Percentiles rank a stretch among this genome's conserved stretches.
Evolutionary conservation across 2,113 vertebrate species (phyloP).

Genomic region (Chauna torquata): DNA sequence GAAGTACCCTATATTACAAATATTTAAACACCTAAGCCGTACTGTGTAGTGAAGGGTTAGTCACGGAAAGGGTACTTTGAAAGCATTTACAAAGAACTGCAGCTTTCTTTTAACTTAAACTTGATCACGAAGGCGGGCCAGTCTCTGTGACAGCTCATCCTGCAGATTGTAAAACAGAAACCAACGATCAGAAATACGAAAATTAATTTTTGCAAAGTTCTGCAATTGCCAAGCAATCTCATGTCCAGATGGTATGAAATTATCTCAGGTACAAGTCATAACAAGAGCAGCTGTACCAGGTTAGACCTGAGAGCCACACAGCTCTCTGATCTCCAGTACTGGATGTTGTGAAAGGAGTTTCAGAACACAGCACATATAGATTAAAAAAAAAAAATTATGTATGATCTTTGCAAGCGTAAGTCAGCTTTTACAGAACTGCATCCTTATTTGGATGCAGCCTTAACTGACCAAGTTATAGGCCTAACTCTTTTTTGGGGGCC

Average conservation of each 20-base stretch:
- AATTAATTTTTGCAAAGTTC: neutral
- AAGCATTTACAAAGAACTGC: neutral
- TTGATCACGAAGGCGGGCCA: slow-evolving; percentile 93
- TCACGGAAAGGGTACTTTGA: slow-evolving; percentile 19
- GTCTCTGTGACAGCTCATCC: slow-evolving; percentile 93
- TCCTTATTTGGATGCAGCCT: neutral
- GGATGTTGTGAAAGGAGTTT: neutral
- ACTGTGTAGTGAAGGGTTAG: neutral
- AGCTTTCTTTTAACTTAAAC: slow-evolving; percentile 71
- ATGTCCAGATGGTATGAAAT: rapidly evolving
- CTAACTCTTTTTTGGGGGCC: neutral
- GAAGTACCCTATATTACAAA: slow-evolving; percentile 24
- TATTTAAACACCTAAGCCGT: slow-evolving; percentile 17
- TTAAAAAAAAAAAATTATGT: no score
- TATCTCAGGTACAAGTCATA: neutral
- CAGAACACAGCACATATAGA: neutral
- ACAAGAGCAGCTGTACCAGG: neutral
- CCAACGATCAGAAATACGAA: neutral
- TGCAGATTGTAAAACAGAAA: slow-evolving; percentile 52
- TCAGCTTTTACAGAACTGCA: neutral
- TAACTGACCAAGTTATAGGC: neutral
- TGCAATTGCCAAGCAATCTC: neutral
- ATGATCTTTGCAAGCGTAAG: neutral
- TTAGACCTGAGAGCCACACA: neutral
- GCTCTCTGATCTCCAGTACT: neutral